Conservation (phyloP, 2,113 vertebrate genomes). For the Callocephalon fimbriatum region DNA sequence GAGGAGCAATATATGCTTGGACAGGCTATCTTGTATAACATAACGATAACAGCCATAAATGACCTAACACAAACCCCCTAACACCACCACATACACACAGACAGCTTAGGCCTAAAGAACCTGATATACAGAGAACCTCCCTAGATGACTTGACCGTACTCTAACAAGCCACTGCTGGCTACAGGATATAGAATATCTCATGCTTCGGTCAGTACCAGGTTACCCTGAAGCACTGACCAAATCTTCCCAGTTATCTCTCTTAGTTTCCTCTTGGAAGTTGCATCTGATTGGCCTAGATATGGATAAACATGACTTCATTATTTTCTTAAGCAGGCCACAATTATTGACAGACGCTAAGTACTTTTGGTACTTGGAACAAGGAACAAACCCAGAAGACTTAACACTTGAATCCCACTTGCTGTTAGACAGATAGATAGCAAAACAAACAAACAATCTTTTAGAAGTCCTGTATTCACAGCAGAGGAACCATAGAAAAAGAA, state of each 20-base stretch:
- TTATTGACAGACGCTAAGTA: neutral
- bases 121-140: neutral
- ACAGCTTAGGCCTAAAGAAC: neutral
- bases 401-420: neutral
- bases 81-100: neutral
- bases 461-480: neutral
- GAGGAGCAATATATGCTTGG: neutral
- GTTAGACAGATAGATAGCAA: neutral
- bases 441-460: neutral
- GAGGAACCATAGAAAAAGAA: neutral
- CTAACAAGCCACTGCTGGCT: neutral
- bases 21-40: neutral
- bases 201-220: neutral
- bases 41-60: neutral
- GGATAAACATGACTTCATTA: neutral
- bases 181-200: neutral
- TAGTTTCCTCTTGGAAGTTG: neutral
- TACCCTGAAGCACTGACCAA: neutral
- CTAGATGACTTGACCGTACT: neutral
- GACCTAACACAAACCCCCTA: neutral
- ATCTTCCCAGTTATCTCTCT: neutral
- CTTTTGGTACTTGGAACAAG: neutral
- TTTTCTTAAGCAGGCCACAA: neutral
- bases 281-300: neutral
- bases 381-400: neutral